A percentile compares a stretch with the other conserved stretches of the same genome.
These are phyloP conservation scores for Cuculus canorus DNA, from an alignment of 2,797 vertebrate genomes.

Conservation along the genomic window DNA sequence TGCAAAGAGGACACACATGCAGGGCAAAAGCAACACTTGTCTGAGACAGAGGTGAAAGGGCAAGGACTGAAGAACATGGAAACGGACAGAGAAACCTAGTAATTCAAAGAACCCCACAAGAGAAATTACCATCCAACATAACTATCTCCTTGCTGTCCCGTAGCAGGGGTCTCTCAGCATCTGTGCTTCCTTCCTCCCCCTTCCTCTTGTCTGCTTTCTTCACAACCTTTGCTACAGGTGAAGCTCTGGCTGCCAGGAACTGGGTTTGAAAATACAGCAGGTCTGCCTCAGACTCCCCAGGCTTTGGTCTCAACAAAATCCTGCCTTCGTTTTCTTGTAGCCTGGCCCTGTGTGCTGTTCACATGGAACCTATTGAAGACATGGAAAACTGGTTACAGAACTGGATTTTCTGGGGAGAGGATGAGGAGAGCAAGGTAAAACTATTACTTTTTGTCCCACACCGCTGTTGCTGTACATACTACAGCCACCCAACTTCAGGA, in stretches of 20 bases:
- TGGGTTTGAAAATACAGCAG: slow-evolving; percentile 88
- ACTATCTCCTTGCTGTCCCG: slow-evolving; percentile 85
- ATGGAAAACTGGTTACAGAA: neutral
- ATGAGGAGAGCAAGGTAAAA: neutral
- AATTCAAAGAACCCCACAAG: neutral
- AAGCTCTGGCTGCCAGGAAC: slow-evolving; percentile 85
- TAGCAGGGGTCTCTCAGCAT: neutral
- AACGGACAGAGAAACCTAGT: neutral
- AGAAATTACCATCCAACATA: slow-evolving; percentile 83
- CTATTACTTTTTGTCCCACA: neutral
- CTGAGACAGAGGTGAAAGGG: neutral
- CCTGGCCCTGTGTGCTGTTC: neutral
- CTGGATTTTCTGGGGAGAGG: neutral
- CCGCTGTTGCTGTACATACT: neutral
- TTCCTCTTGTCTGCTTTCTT: slow-evolving; percentile 89
- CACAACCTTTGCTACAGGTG: slow-evolving; percentile 83
- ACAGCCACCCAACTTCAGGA: neutral
- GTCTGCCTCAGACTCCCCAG: slow-evolving; percentile 91
- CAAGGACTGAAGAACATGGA: neutral
- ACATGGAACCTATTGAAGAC: neutral
- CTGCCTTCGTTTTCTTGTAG: neutral
- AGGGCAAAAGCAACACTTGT: neutral
- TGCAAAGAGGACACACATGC: neutral
- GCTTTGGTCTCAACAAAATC: slow-evolving; percentile 92
- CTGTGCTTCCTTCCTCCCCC: slow-evolving; percentile 67